Evolutionary conservation across 1,140 invertebrate species (phyloP).

Genomic region (Xylocopa sonorina): DNA sequence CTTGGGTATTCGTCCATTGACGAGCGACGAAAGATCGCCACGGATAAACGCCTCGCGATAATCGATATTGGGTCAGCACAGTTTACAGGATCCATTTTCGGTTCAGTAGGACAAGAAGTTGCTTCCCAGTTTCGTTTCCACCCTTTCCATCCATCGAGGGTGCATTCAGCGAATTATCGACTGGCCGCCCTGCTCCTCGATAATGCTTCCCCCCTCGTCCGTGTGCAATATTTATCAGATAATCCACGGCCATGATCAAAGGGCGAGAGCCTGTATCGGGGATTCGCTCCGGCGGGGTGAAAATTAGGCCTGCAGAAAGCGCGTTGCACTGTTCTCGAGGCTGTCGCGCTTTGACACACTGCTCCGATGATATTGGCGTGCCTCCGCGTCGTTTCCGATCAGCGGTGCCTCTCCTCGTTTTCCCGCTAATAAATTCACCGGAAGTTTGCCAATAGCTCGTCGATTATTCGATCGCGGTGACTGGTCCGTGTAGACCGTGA

Average conservation of each 20-base stretch:
- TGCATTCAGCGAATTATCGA: slow-evolving; percentile 28
- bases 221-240: neutral
- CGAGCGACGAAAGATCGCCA: too few species aligned
- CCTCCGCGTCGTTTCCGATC: neutral
- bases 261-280: neutral
- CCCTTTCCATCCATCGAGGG: neutral
- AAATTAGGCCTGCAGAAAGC: neutral
- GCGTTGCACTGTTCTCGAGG: neutral
- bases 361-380: neutral
- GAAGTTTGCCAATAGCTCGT: neutral
- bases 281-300: neutral
- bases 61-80: too few species aligned
- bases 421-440: neutral
- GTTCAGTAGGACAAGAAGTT: neutral
- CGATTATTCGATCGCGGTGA: neutral
- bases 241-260: neutral
- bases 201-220: neutral
- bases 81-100: too few species aligned
- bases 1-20: too few species aligned
- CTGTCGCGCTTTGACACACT: neutral
- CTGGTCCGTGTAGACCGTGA: neutral
- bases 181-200: neutral
- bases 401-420: neutral
- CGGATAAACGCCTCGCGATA: too few species aligned
- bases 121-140: neutral